Evolutionary conservation across 2,797 vertebrate species (phyloP).

Genomic region (Malurus splendens): DNA sequence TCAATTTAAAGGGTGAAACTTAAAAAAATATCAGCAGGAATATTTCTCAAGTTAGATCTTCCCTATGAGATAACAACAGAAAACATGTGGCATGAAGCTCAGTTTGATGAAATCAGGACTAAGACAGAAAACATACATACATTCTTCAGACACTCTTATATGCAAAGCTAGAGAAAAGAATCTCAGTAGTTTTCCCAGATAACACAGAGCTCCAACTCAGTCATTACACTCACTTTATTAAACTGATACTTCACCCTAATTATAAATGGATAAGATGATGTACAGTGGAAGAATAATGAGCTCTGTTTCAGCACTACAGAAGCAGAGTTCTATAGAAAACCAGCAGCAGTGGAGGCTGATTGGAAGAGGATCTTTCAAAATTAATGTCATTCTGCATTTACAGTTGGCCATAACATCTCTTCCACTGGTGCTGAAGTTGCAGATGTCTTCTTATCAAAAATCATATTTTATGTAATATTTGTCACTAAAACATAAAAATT

Average conservation of each 20-base stretch:
- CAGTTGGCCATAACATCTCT: neutral
- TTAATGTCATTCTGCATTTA: neutral
- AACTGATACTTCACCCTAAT: conserved; percentile 33
- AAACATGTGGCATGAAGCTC: neutral
- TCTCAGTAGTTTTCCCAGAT: neutral
- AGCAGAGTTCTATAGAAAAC: neutral
- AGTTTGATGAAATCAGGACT: neutral
- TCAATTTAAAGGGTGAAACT: neutral
- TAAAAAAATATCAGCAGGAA: neutral
- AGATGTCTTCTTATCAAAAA: neutral
- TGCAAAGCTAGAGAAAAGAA: neutral
- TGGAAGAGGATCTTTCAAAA: neutral
- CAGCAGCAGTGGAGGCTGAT: neutral
- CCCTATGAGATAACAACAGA: neutral
- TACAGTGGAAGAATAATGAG: neutral
- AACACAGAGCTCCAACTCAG: neutral
- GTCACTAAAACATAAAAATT: neutral
- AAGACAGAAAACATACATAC: neutral
- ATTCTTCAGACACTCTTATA: neutral
- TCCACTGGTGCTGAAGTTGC: neutral
- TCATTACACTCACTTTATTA: neutral
- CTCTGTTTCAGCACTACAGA: neutral
- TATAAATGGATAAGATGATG: neutral
- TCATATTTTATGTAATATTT: neutral
- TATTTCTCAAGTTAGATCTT: neutral